Base-by-base conservation (phyloP, 2,797 vertebrate genomes). In the Paguma larvata region DNA sequence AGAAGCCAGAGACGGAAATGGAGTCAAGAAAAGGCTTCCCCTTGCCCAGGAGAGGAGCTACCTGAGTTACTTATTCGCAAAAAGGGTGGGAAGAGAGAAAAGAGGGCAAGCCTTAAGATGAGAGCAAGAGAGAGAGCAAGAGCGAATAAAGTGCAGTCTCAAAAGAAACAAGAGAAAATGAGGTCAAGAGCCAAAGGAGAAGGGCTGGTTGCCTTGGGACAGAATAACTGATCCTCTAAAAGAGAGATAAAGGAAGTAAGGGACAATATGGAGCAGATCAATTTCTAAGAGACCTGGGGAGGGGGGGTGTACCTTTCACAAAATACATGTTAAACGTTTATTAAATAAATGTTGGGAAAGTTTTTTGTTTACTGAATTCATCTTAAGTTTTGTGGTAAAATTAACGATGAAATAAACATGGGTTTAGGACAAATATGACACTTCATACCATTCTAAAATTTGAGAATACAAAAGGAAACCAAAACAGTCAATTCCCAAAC, bases 391-490 rank as follows among this genome's bases (percentile, higher is more conserved):
- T 59, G 44, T 86, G 25, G 32, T 62, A 91, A 96, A 93, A 92
- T 78, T 82, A 85, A 93, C 75, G 56, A 65, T 68, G 23, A 96
- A 94, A 85, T 87, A 91, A 94, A 94, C 63, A 68, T 70, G 51
- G 38, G 82, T 87, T 95, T 82, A 91, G 88, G 46, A 78, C 19
- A 96, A 85, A 95, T 73, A 86, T 4, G 48, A 93, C 6, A 62
- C 12, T 73, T 86, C 32, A 88, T 46, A 77, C 32, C 30, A 90
- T 94, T 82, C 85, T 77, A 62, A 14, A 96, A 89, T 41, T 83
- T 56, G 62, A 56, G n/a, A 77, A 67, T 21, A 34, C 51, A 65
- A 53, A 30, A 72, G 21, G 34, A 97, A 87, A 77, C 23, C 53
- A 87, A 94, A 85, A 91, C 4, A 85, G 13, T 21, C 18, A 48